Evolutionary conservation across 30 jellyfish, hydroid and myxozoan genomes (phyloP), one percentile per base, ranked within the genome.

Genomic region (Catostylus mosaicus): DNA sequence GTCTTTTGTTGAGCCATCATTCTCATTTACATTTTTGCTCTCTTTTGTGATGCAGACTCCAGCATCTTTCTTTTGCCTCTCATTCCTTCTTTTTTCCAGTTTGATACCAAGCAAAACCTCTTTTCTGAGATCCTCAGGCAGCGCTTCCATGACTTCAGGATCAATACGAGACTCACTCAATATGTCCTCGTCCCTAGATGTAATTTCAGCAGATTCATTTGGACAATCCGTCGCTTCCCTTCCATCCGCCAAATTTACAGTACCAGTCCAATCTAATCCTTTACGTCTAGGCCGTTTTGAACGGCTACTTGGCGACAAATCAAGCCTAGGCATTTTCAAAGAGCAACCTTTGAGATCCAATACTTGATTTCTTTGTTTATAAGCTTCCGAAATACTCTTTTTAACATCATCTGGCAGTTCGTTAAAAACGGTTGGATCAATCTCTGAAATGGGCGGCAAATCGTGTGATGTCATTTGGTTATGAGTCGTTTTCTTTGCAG

Each of bases 341-440:
- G 51, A 29, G 69, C 27, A 29, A 1, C 82, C 67, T 18, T 19
- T 43, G 4, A 74, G 67, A 43, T n/a, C 27, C 57, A 83, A 46
- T 22, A 32, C 47, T 73, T 84, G 72, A 50, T 84, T 74, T n/a
- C 62, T 73, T 59, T 67, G 77, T 20, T 66, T 70, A 35, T 73
- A 64, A 19, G 84, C 73, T 32, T 64, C 88, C 6, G 67, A 1
- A 34, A 65, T 64, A 69, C 88, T 61, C 84, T 51, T 31, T 47
- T 78, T 85, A 20, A 90, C 75, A 34, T 90, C 96, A 10, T 67
- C 86, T 3, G 97, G 97, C 32, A 90, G 59, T 22, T 87, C 89
- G 31, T 83, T 57, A 35, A 90, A 75, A 20, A 83, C 95, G 40
- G 79, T 46, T 16, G 86, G 85, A 59, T 90, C 97, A 45, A 90